Conservation (phyloP, 2,888 invertebrate species). For the Lepidocyrtinus sp. region DNA sequence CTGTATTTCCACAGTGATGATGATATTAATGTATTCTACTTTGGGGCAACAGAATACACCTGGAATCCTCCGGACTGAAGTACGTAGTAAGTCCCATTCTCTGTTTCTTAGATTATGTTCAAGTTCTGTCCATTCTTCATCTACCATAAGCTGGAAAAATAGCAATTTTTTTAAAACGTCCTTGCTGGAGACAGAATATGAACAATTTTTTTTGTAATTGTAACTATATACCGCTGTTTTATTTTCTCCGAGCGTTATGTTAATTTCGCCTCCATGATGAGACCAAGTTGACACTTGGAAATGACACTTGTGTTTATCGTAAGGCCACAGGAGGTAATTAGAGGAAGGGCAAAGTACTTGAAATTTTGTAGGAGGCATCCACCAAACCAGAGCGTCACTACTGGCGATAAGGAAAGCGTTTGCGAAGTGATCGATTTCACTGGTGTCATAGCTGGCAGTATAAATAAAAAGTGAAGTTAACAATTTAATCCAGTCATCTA, state of each 20-base stretch:
- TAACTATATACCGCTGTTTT: constrained; percentile 34
- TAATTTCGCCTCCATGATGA: constrained; percentile 33
- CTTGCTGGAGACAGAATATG: too few relatives aligned
- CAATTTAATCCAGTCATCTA: background rate
- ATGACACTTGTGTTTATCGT: constrained; percentile 48
- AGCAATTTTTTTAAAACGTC: background rate
- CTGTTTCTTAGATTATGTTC: constrained; percentile 24
- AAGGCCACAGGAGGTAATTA: constrained; percentile 55
- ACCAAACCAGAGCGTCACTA: constrained; percentile 21
- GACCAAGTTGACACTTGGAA: constrained; percentile 44
- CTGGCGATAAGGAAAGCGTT: constrained; percentile 25
- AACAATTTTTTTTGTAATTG: constrained; percentile 1
- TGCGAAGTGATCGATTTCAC: constrained; percentile 53
- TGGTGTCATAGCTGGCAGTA: constrained; percentile 32
- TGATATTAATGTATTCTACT: constrained; percentile 23
- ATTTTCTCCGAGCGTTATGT: constrained; percentile 20
- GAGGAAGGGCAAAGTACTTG: constrained; percentile 34
- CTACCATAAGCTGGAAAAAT: constrained; percentile 19
- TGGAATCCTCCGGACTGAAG: too few relatives aligned
- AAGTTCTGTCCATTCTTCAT: constrained; percentile 29
- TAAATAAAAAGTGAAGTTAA: background rate
- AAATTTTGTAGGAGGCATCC: constrained; percentile 55
- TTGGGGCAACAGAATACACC: constrained; percentile 41
- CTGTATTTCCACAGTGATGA: constrained; percentile 38
- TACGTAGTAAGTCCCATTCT: too few relatives aligned